phyloP scores from a whole-genome alignment of 2,113 vertebrate genomes.

The Platichthys flesus region DNA sequence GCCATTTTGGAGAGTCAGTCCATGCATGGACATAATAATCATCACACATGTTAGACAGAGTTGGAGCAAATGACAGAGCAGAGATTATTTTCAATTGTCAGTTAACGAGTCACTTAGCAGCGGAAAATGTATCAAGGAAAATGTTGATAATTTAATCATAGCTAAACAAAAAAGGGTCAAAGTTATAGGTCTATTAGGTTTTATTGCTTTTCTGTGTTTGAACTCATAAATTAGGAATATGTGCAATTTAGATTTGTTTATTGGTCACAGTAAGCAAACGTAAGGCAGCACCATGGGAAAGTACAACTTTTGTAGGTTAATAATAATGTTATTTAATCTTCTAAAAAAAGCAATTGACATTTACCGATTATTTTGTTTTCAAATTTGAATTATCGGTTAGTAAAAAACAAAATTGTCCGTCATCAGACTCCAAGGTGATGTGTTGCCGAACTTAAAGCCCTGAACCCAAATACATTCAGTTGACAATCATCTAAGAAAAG shows the following conservation, averaged over 20 bases:
- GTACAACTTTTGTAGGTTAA: no score
- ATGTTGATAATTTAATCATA: background rate
- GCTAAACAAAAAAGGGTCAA: background rate
- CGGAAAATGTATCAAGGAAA: background rate
- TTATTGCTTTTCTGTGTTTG: background rate
- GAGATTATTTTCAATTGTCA: background rate
- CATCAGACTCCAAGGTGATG: no score
- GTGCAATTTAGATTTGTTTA: background rate
- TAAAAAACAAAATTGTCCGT: no score
- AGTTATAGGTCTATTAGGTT: background rate
- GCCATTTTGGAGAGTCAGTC: constrained; percentile 52
- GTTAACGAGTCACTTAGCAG: background rate
- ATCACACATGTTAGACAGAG: background rate
- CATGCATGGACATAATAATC: background rate
- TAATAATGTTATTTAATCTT: no score
- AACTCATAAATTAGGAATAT: no score
- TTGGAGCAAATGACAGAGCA: background rate
- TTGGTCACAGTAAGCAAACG: background rate
- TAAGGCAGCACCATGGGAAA: background rate
- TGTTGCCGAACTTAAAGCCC: background rate
- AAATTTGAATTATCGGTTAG: no score
- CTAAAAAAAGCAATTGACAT: no score
- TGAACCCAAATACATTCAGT: background rate
- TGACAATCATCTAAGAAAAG: background rate
- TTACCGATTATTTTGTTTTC: no score